Conservation (phyloP, 2,797 vertebrate genomes). For the Limosa lapponica region DNA sequence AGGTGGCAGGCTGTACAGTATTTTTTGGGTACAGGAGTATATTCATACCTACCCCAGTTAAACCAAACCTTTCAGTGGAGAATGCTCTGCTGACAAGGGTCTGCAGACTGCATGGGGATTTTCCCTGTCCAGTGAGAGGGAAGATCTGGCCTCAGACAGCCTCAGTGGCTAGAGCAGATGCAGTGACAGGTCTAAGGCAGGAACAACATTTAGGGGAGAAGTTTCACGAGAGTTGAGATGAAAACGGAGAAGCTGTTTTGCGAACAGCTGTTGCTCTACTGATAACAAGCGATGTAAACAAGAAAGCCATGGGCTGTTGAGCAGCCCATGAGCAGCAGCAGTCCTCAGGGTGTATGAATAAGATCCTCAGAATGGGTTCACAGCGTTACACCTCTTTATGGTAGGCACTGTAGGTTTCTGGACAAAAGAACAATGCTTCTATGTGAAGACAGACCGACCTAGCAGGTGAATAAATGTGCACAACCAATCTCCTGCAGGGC, state of each 20-base stretch:
- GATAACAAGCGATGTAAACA: conserved; percentile 13
- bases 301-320: neutral
- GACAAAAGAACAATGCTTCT: neutral
- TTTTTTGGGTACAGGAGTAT: neutral
- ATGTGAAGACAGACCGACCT: neutral
- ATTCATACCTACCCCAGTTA: neutral
- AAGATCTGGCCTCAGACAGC: neutral
- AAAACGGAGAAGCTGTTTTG: neutral
- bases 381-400: neutral
- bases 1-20: neutral
- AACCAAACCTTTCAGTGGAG: neutral
- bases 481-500: neutral
- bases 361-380: neutral
- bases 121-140: neutral
- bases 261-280: conserved; percentile 2
- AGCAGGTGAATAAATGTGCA: neutral
- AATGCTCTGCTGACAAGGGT: neutral
- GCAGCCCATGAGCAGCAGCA: neutral
- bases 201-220: neutral
- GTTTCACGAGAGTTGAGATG: neutral
- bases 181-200: neutral
- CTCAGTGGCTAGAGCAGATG: neutral
- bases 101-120: neutral
- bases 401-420: neutral
- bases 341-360: neutral